A percentile compares a stretch with the other conserved stretches of the same genome.
Conservation (phyloP, 2,888 invertebrate species). For the Girardia tigrina region DNA sequence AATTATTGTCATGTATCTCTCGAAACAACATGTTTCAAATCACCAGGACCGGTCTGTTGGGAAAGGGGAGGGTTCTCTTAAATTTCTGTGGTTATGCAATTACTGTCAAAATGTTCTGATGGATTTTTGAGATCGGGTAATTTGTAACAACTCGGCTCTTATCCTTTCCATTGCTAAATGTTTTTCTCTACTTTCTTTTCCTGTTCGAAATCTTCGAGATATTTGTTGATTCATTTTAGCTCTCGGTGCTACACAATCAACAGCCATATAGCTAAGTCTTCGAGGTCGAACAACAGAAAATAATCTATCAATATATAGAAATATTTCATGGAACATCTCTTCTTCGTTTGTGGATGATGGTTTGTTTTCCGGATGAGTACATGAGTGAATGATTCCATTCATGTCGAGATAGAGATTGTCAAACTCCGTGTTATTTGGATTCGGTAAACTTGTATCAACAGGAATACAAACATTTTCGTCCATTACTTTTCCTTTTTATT, state of each 20-base stretch:
- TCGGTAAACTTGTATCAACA: slow-evolving; percentile 68
- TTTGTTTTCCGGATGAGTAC: slow-evolving; percentile 91
- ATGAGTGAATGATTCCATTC: slow-evolving; percentile 99
- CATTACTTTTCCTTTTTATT: slow-evolving; percentile 55
- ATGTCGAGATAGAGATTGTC: slow-evolving; percentile 96
- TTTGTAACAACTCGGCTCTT: slow-evolving; percentile 50
- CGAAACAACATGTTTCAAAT: too few species aligned
- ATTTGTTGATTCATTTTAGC: slow-evolving; percentile 99
- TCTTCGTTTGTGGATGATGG: slow-evolving; percentile 93
- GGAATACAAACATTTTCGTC: slow-evolving; percentile 49
- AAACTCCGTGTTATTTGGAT: slow-evolving; percentile 75
- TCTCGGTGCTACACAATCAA: slow-evolving; percentile 93
- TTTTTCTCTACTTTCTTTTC: slow-evolving; percentile 81
- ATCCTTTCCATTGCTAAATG: slow-evolving; percentile 46
- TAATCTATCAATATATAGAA: slow-evolving; percentile 88
- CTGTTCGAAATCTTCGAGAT: slow-evolving; percentile 83
- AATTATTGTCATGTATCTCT: too few species aligned
- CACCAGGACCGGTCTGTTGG: too few species aligned
- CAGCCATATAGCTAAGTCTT: slow-evolving; percentile 91
- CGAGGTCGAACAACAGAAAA: slow-evolving; percentile 76
- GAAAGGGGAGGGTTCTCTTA: too few species aligned
- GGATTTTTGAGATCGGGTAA: slow-evolving; percentile 62
- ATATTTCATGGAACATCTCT: slow-evolving; percentile 99
- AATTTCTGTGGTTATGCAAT: slow-evolving; percentile 98
- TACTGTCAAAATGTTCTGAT: slow-evolving; percentile 88